A percentile compares a stretch with the other conserved stretches of the same genome.
These are phyloP conservation scores for Falco punctatus DNA, from an alignment of 2,113 vertebrate genomes.

Conservation along the genomic window DNA sequence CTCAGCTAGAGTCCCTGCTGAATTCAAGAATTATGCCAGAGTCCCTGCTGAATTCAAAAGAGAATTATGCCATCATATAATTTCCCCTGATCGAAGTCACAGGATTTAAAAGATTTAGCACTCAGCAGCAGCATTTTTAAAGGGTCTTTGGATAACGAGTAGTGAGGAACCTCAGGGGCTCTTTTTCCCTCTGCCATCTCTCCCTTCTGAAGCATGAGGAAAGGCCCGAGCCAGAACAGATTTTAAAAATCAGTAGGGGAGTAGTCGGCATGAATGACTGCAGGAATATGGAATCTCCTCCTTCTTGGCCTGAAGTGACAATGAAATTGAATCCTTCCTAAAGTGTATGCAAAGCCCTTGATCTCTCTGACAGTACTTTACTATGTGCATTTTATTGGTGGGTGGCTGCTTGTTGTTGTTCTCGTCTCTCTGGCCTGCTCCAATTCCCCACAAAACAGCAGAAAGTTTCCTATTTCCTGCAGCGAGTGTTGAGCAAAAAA, in stretches of 20 bases:
- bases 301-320: conserved; percentile 11
- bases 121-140: neutral
- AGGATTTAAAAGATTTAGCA: neutral
- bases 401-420: conserved; percentile 25
- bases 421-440: neutral
- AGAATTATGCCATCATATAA: neutral
- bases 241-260: neutral
- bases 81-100: neutral
- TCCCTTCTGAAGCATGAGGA: neutral
- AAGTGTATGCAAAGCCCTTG: conserved; percentile 17
- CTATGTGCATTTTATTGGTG: conserved; percentile 2
- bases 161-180: neutral
- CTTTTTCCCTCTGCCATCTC: neutral
- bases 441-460: neutral
- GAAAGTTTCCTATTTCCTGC: conserved; percentile 7
- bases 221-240: neutral
- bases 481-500: neutral
- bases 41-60: neutral
- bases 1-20: neutral
- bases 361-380: conserved; percentile 5
- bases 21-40: neutral
- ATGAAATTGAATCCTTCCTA: conserved; percentile 45
- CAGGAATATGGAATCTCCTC: conserved; percentile 28
- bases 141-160: neutral
- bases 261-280: neutral